Evolutionary conservation across 2,888 invertebrate species (phyloP), one percentile per base, ranked within the genome.

Genomic region (Ganaspis brasiliensis): DNA sequence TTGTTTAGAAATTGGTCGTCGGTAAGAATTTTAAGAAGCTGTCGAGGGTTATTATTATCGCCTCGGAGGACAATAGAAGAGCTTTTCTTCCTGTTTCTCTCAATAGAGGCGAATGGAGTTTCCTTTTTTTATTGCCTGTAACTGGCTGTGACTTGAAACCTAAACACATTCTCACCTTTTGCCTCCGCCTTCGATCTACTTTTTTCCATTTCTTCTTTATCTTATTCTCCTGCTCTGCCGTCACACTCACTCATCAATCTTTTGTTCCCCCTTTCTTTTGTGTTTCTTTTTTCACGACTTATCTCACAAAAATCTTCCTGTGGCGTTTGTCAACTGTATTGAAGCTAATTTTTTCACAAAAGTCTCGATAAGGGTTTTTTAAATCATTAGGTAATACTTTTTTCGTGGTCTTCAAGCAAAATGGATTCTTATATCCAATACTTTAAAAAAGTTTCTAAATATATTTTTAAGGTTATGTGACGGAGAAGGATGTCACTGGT

Each of bases 41-140:
- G 19, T 45, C n/a, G 14, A 26, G 16, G n/a, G 9, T 5, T 40
- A 24, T 67, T 8, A 45, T 16, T 40, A 21, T 40, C n/a, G 14
- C 37, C 3, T 24, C 14, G 40, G 45, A 67, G 24, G 45, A 59
- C 31, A 59, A 59, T 31, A 9, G 6, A 6, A 9, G 10, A 31
- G 16, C 16, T 31, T 31, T 31, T 59, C 31, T 5, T 59, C 31
- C 59, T 83, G 82, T 83, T 80, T 84, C 78, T 79, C 80, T 73
- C 77, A 63, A 63, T 73, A 76, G 80, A 59, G 63, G 75, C 76
- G 81, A 83, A 88, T 88, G 84, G 84, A 87, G 86, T 87, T 86
- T 89, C 87, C 87, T 86, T 87, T 88, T 89, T 89, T 88, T 88
- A 89, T 89, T 86, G 87, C 83, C 87, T 86, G 87, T 87, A 88